These are phyloP conservation scores for Eumaeus atala DNA, from an alignment of 1,140 invertebrate genomes.

Conservation along the genomic window DNA sequence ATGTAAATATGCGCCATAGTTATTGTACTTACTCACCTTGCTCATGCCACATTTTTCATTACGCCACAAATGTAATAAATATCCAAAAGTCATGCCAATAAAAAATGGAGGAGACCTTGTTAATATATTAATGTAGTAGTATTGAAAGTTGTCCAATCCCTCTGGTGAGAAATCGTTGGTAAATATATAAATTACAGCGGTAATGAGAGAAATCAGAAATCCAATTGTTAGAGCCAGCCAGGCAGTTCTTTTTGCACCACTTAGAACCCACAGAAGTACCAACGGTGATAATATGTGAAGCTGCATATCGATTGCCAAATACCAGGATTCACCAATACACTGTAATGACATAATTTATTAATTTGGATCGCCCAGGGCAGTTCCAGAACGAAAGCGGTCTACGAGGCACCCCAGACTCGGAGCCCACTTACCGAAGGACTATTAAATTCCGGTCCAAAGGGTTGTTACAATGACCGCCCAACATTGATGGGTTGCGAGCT, in stretches of 20 bases:
- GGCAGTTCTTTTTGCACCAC: slow-evolving; percentile 27
- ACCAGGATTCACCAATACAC: slow-evolving; percentile 76
- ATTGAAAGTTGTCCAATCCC: slow-evolving; percentile 20
- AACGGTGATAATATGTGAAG: slow-evolving; percentile 69
- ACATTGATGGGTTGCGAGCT: no score
- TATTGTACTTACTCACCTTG: slow-evolving; percentile 24
- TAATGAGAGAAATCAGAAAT: slow-evolving; percentile 25
- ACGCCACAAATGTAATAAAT: slow-evolving; percentile 36
- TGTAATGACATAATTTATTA: slow-evolving; percentile 41
- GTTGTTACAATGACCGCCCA: no score
- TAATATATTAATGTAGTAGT: slow-evolving; percentile 38
- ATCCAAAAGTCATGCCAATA: slow-evolving; percentile 75
- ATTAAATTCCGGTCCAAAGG: no score
- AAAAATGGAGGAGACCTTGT: slow-evolving; percentile 69
- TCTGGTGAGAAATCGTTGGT: slow-evolving; percentile 29
- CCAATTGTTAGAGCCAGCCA: slow-evolving; percentile 31
- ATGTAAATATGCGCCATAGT: no score
- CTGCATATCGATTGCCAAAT: slow-evolving; percentile 75
- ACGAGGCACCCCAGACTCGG: no score
- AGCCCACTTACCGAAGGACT: no score
- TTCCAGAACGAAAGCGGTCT: no score
- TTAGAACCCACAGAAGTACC: slow-evolving; percentile 58
- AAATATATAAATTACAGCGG: slow-evolving; percentile 46
- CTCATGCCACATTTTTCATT: slow-evolving; percentile 21
- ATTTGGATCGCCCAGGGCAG: no score